Evolutionary conservation across 2,113 vertebrate genomes (phyloP).

Genomic region (Nicator chloris): DNA sequence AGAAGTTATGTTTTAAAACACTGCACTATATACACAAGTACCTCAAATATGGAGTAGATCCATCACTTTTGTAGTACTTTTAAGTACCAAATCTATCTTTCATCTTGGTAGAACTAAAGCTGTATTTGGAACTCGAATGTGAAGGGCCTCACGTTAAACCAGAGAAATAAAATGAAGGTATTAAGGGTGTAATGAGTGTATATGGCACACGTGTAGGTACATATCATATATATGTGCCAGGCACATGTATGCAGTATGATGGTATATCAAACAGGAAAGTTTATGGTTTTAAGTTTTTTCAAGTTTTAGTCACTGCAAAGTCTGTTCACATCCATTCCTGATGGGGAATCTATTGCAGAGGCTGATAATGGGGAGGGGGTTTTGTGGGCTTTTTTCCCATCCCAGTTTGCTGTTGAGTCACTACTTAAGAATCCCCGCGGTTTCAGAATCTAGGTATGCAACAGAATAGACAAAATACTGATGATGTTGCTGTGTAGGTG

Average conservation of each 20-base stretch:
- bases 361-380: accelerated
- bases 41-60: not conserved
- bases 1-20: not conserved
- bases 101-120: not conserved
- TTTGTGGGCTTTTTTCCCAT: not conserved
- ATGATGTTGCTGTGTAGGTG: not conserved
- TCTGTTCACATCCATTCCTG: not conserved
- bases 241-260: not conserved
- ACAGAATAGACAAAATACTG: not conserved
- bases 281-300: not conserved
- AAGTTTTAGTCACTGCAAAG: not conserved
- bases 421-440: not conserved
- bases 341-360: not conserved
- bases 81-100: not conserved
- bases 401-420: not conserved
- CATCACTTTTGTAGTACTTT: not conserved
- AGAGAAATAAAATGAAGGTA: not conserved
- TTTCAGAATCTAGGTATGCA: not conserved
- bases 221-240: not conserved
- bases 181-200: not conserved
- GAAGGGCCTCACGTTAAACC: not conserved
- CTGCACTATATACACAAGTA: not conserved
- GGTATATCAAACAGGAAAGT: not conserved
- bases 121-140: not conserved
- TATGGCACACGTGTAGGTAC: not conserved